Evolutionary conservation across 92 coral and sea anemone genomes (phyloP), one percentile per base, ranked within the genome.

Genomic region (Epizoanthus ramosus): DNA sequence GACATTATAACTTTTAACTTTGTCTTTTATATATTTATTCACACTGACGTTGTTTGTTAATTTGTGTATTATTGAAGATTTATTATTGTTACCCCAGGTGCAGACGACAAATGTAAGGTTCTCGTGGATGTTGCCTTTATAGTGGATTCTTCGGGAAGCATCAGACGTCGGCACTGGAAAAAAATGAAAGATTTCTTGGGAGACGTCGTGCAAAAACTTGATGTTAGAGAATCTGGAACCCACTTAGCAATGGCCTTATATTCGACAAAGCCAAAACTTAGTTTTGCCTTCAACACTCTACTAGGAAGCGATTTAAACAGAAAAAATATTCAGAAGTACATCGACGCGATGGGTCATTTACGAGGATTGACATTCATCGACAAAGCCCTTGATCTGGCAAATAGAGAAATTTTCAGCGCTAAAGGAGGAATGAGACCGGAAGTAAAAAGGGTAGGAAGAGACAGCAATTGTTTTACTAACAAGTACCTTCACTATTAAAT

Each of bases 381-480:
- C 82, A 77, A 23, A 63, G 82, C 82, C 60, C 71, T 77, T 5
- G 63, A n/a, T 52, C 71, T 10, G 50, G 82, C 82, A 19, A 61
- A 77, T 60, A 14, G 47, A 61, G 82, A 77, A 41, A 77, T 77
- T 2, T 77, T 77, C 18, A 77, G 82, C 25, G 58, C 43, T 5
- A 77, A 77, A 43, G 82, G 82, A 6, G 82, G 82, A 77, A 61
- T 61, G 82, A 61, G 82, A 77, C 71, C 90, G 14, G 92, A 86
- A 25, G 98, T 89, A 23, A 84, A 75, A 87, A 91, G 83, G 91
- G 95, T 91, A 89, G 16, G 57, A 41, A 60, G 59, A 19, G 5
- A 14, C 54, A 10, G 54, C 14, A 50, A 5, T 50, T 9, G 17
- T 72, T 22, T 67, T 24, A 67, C 50, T 33, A 50, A 50, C 15